Base-by-base conservation (phyloP, 2,113 vertebrate species). In the Eupsittula cactorum region DNA sequence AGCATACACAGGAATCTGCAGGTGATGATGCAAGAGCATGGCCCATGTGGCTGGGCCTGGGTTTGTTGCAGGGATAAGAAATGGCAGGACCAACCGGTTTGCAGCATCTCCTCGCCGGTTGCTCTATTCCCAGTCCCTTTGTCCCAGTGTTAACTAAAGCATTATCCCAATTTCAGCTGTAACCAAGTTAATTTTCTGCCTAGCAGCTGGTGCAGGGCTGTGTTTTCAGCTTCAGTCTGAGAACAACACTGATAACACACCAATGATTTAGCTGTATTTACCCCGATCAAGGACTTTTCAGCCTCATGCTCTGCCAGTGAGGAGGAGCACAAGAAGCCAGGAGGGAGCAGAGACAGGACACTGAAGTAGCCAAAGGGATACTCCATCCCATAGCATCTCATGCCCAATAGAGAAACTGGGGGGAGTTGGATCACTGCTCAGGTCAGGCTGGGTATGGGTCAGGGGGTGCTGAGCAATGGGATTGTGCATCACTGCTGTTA, bases 21-120 rank as follows among this genome's bases (percentile, higher is more conserved):
- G 37, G 27, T 2, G 2, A 20, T 2, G 1, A 23, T 1, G 33
- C 9, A 13, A 35, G 65, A 3, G 6, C 42, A 15, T 0, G 1
- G 28, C 31, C 28, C 31, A 31, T 9, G 7, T 2, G 20, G 9
- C 18, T 0, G 18, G 59, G 49, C 15, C 33, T 1, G 1, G 35
- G 29, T 17, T 75, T 67, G 41, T 7, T 24, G 39, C 4, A 1
- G 46, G 59, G 42, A 16, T 29, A 52, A 59, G 46, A 49, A 89
- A 60, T 0, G 6, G 19, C 27, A 46, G 9, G 13, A 31, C 14
- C 52, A 88, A 42, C 7, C 16, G 8, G 57, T 19, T 17, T 2
- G 7, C 18, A 27, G 76, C 63, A 27, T 19, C 53, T 19, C 73
- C 82, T 69, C 8, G 1, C 44, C 17, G 16, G 2, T 15, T 13